Percentiles rank a stretch among this genome's conserved stretches.
Conservation (phyloP, 2,888 invertebrate genomes). For the Eilema griseolum region DNA sequence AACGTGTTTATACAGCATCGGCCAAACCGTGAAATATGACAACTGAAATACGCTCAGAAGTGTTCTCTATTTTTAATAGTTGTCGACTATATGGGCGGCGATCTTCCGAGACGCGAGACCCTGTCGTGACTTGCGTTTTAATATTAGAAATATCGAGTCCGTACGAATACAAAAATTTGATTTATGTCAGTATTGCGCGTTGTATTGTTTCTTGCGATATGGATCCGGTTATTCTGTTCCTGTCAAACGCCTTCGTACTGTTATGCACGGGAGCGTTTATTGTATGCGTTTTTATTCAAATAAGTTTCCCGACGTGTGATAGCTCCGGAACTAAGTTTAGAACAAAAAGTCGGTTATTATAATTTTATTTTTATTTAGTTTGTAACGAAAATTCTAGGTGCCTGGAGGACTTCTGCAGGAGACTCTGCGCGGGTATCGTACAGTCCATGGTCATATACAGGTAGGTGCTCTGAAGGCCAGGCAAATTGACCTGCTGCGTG, state of each 20-base stretch:
- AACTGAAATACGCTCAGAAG: constrained; percentile 69
- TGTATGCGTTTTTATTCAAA: constrained; percentile 60
- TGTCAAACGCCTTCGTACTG: constrained; percentile 70
- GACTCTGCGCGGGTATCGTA: too few relatives aligned
- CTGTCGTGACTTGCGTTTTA: constrained; percentile 67
- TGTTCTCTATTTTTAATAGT: constrained; percentile 58
- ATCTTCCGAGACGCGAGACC: constrained; percentile 58
- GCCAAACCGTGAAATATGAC: constrained; percentile 82
- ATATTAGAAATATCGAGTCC: constrained; percentile 66
- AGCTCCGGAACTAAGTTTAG: constrained; percentile 34
- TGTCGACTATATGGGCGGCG: constrained; percentile 48
- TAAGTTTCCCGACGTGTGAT: constrained; percentile 56
- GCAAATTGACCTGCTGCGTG: too few relatives aligned
- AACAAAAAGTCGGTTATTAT: constrained; percentile 37
- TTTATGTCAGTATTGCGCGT: constrained; percentile 73
- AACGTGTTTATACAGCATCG: constrained; percentile 84
- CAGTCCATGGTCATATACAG: too few relatives aligned
- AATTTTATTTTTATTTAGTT: constrained; percentile 32
- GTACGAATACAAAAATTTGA: constrained; percentile 72
- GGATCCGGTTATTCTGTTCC: constrained; percentile 68
- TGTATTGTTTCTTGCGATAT: constrained; percentile 74
- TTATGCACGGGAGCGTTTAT: constrained; percentile 60
- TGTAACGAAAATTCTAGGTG: constrained; percentile 35
- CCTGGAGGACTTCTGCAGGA: too few relatives aligned
- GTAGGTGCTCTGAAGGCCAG: too few relatives aligned